These are phyloP conservation scores for Phoxinus phoxinus DNA, from an alignment of 2,113 vertebrate species.

Conservation along the genomic window DNA sequence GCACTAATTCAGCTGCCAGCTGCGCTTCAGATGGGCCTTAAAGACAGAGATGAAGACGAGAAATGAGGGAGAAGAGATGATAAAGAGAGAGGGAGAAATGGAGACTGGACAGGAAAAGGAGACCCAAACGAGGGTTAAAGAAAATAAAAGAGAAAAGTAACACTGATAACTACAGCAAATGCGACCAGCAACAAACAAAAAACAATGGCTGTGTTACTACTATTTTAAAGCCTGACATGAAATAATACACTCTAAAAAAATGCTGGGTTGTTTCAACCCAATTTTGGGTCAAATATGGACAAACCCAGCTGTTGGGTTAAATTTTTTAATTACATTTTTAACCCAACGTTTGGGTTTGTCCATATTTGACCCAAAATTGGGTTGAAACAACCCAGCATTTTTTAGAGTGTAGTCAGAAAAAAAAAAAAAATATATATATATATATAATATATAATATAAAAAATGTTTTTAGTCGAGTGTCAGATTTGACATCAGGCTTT, in stretches of 20 bases:
- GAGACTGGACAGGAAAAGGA: not conserved
- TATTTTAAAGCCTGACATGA: not conserved
- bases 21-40: conserved; percentile 87
- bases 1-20: conserved; percentile 82
- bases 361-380: too few species aligned
- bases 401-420: too few species aligned
- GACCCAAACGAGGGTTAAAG: conserved; percentile 17
- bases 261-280: too few species aligned
- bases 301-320: too few species aligned
- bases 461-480: not conserved
- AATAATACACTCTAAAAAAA: too few species aligned
- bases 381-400: too few species aligned
- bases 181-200: not conserved
- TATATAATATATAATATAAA: not conserved
- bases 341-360: too few species aligned
- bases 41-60: conserved; percentile 56
- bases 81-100: not conserved
- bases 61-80: not conserved
- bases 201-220: not conserved
- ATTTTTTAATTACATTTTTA: too few species aligned
- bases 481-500: not conserved
- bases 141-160: not conserved
- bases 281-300: too few species aligned
- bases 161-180: not conserved
- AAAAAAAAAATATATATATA: too few species aligned